A percentile compares a stretch with the other conserved stretches of the same genome.
phyloP scores from a whole-genome alignment of 2,797 vertebrate species.

The Aratinga solstitialis region DNA sequence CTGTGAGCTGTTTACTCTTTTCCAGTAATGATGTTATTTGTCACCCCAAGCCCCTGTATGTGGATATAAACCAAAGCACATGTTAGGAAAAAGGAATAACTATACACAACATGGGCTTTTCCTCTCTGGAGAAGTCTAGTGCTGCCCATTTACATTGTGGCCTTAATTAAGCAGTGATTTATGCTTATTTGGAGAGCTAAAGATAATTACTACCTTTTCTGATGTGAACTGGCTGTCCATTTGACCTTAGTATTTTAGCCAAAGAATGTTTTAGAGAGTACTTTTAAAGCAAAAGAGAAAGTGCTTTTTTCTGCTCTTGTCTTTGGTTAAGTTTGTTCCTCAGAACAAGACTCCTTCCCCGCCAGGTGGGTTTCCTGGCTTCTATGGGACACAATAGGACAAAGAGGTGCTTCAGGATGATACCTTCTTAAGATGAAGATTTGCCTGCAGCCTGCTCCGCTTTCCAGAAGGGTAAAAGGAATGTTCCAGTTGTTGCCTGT shows the following conservation, averaged over 20 bases:
- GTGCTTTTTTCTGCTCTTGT: neutral
- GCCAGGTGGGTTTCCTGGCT: neutral
- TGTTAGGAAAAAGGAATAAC: constrained; percentile 28
- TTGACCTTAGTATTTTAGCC: constrained; percentile 26
- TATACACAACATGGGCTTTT: constrained; percentile 27
- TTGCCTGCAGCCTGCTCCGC: neutral
- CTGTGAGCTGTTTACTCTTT: constrained; percentile 62
- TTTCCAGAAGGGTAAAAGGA: neutral
- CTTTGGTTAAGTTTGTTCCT: neutral
- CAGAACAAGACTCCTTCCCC: neutral
- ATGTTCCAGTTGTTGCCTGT: neutral
- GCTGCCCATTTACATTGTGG: neutral
- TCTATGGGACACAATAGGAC: neutral
- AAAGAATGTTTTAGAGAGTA: neutral
- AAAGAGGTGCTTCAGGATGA: neutral
- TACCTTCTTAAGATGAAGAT: neutral
- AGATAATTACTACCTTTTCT: constrained; percentile 33
- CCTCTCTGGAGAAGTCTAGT: constrained; percentile 7
- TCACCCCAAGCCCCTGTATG: constrained; percentile 40
- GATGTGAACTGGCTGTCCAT: neutral
- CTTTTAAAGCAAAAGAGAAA: neutral
- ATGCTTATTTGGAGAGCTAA: constrained; percentile 45
- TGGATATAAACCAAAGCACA: constrained; percentile 29
- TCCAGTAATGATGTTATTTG: constrained; percentile 58
- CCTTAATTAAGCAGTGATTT: constrained; percentile 54